phyloP scores from a whole-genome alignment of 2,888 invertebrate species.

The Yponomeuta sedellus region DNA sequence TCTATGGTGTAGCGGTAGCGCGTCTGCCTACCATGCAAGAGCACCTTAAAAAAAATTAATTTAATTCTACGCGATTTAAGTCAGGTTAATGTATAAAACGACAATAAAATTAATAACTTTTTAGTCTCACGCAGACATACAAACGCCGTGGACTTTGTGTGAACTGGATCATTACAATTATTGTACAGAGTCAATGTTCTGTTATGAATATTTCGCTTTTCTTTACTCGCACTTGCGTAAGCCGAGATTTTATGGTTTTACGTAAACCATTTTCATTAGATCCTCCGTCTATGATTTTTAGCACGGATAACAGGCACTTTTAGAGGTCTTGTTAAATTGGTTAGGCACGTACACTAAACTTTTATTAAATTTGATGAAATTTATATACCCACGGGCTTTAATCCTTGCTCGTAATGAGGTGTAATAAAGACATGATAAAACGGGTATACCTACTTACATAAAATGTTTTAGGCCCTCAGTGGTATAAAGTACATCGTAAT shows the following conservation, averaged over 20 bases:
- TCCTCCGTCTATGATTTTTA: background rate
- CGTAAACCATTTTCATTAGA: background rate
- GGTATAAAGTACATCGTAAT: background rate
- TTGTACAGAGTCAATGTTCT: background rate
- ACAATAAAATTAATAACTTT: no score
- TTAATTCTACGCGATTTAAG: no score
- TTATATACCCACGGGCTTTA: slow-evolving; percentile 13
- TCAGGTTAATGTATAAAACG: no score
- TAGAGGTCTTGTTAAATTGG: slow-evolving; percentile 2
- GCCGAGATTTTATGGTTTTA: slow-evolving; percentile 11
- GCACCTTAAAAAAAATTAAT: no score
- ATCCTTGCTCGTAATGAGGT: slow-evolving; percentile 11
- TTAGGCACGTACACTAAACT: background rate
- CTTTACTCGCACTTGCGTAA: slow-evolving; percentile 8
- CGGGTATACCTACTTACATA: background rate
- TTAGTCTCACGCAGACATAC: no score
- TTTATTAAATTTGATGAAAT: slow-evolving; percentile 14
- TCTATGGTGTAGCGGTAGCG: no score
- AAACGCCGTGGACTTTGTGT: no score
- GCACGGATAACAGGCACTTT: background rate
- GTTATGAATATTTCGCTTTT: background rate
- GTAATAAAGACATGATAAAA: slow-evolving; percentile 14
- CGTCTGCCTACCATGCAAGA: no score
- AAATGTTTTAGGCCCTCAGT: background rate
- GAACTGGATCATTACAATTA: no score